These are phyloP conservation scores for Archivesica marissinica DNA, from an alignment of 1,140 invertebrate species.

Conservation along the genomic window DNA sequence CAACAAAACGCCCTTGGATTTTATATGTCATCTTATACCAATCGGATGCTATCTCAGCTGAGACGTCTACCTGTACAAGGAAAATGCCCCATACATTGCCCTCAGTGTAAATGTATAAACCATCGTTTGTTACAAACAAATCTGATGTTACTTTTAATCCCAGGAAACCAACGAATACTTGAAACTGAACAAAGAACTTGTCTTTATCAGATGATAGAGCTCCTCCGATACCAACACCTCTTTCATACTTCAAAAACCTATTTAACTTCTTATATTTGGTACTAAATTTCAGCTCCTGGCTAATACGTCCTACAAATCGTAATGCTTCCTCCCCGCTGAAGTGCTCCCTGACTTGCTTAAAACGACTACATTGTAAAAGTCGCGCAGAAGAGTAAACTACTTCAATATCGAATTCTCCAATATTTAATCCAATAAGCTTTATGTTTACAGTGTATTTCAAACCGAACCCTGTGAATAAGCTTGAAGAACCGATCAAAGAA, in stretches of 20 bases:
- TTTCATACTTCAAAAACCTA: background rate
- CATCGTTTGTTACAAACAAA: background rate
- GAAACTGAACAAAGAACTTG: background rate
- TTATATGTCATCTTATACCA: slow-evolving; percentile 33
- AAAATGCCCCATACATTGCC: slow-evolving; percentile 46
- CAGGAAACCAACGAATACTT: background rate
- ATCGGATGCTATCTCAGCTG: background rate
- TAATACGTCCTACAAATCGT: background rate
- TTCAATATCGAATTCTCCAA: slow-evolving; percentile 24
- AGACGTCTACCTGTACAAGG: slow-evolving; percentile 22
- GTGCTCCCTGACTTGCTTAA: background rate
- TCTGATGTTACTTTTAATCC: slow-evolving; percentile 7
- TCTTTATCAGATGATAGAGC: background rate
- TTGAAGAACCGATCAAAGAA: background rate
- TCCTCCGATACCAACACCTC: background rate
- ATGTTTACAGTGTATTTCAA: slow-evolving; percentile 2
- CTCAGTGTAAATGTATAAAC: slow-evolving; percentile 44
- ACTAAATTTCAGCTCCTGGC: no score
- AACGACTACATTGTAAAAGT: slow-evolving; percentile 29
- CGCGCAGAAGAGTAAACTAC: slow-evolving; percentile 10
- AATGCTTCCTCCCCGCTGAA: slow-evolving; percentile 16
- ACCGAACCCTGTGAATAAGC: slow-evolving; percentile 24
- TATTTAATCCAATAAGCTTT: background rate
- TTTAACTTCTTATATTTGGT: background rate
- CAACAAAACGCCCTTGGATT: slow-evolving; percentile 17